These are phyloP conservation scores for Augiades crinisus DNA, from an alignment of 2,888 invertebrate species.

Conservation along the genomic window DNA sequence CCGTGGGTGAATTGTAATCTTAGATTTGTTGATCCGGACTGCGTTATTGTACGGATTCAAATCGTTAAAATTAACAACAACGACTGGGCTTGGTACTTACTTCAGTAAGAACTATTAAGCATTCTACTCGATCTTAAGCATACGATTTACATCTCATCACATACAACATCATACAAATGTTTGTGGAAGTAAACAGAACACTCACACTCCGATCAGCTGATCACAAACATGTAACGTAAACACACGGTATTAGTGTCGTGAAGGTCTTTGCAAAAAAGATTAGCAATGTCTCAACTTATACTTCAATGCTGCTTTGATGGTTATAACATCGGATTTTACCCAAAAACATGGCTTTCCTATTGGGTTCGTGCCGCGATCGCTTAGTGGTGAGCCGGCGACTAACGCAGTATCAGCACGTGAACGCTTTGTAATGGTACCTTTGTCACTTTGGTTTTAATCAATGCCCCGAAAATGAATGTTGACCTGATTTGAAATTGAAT, in stretches of 20 bases:
- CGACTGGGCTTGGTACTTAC: too few relatives aligned
- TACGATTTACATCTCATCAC: too few relatives aligned
- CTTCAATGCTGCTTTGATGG: too few relatives aligned
- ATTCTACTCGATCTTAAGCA: too few relatives aligned
- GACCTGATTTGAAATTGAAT: too few relatives aligned
- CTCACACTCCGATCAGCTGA: slow-evolving; percentile 7
- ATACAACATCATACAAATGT: neutral
- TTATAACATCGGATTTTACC: too few relatives aligned
- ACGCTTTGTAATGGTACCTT: slow-evolving; percentile 24
- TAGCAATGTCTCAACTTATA: neutral
- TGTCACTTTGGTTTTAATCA: neutral
- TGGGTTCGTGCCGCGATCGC: slow-evolving; percentile 54
- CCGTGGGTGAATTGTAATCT: too few relatives aligned
- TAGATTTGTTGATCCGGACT: too few relatives aligned
- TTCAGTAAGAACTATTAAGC: too few relatives aligned
- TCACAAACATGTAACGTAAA: slow-evolving; percentile 1
- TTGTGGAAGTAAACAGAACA: neutral
- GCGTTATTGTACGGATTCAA: too few relatives aligned
- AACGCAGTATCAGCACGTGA: slow-evolving; percentile 44
- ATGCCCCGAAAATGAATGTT: too few relatives aligned
- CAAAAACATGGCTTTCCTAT: slow-evolving; percentile 30
- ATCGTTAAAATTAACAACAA: too few relatives aligned
- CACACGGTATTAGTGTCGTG: slow-evolving; percentile 3
- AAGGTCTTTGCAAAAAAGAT: slow-evolving; percentile 12
- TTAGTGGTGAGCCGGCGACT: slow-evolving; percentile 42